A percentile compares a stretch with the other conserved stretches of the same genome.
phyloP scores from a whole-genome alignment of 2,888 invertebrate species.

The Nemotelus pantherinus region DNA sequence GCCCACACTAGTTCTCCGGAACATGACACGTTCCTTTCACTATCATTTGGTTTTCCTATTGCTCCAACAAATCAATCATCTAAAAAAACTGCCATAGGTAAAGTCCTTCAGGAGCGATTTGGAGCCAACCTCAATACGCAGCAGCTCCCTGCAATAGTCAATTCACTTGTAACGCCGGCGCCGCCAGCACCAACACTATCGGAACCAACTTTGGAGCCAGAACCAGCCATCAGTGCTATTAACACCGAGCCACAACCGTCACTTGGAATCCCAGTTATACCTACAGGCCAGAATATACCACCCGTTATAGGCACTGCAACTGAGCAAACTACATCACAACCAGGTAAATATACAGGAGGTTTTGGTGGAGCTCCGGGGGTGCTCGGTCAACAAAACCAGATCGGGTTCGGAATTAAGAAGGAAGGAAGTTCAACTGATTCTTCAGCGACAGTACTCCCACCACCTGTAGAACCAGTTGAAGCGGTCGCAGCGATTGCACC shows the following conservation, averaged over 20 bases:
- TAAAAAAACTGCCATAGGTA: slow-evolving; percentile 31
- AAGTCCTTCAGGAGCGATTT: slow-evolving; percentile 34
- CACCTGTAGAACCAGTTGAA: not conserved
- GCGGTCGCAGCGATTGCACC: slow-evolving; percentile 3
- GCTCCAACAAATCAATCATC: slow-evolving; percentile 27
- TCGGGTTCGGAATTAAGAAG: slow-evolving; percentile 54
- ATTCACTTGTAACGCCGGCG: not conserved
- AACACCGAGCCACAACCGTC: not conserved
- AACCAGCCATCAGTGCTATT: not conserved
- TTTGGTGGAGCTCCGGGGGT: slow-evolving; percentile 59
- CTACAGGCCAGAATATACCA: too few relatives aligned
- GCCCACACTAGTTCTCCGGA: not conserved
- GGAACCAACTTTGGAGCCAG: not conserved
- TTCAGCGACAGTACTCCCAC: slow-evolving; percentile 48
- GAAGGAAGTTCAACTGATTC: slow-evolving; percentile 53
- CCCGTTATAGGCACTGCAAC: too few relatives aligned
- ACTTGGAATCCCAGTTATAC: too few relatives aligned
- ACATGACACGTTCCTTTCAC: slow-evolving; percentile 18
- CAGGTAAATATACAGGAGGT: slow-evolving; percentile 60
- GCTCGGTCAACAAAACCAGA: slow-evolving; percentile 53
- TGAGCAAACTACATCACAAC: not conserved
- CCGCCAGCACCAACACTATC: not conserved
- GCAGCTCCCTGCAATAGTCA: slow-evolving; percentile 27
- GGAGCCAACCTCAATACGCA: slow-evolving; percentile 13
- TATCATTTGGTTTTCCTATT: slow-evolving; percentile 31